Percentiles rank a stretch among this genome's conserved stretches.
phyloP scores from a whole-genome alignment of 2,888 invertebrate species.

The Pediacus dermestoides region DNA sequence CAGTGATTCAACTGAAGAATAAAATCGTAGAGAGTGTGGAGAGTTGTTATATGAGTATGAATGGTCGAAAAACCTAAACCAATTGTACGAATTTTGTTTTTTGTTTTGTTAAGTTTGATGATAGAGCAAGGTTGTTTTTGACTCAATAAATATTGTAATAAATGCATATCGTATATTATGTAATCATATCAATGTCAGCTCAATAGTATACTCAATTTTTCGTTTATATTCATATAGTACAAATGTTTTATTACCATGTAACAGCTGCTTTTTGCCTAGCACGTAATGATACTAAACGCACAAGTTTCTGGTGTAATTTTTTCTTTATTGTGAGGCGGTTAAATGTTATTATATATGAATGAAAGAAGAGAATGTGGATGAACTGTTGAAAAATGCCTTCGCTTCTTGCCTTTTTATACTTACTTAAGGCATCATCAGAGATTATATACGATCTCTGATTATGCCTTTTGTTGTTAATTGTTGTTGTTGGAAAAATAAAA shows the following conservation, averaged over 20 bases:
- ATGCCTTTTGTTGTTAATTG: too few relatives aligned
- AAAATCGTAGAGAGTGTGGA: constrained; percentile 34
- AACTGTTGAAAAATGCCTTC: constrained; percentile 19
- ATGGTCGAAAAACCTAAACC: constrained; percentile 28
- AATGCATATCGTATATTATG: constrained; percentile 1
- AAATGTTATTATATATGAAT: constrained; percentile 3
- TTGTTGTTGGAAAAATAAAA: too few relatives aligned
- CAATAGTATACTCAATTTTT: not conserved
- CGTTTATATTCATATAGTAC: constrained; percentile 6
- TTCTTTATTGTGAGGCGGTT: constrained; percentile 10
- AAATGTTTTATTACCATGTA: constrained; percentile 8
- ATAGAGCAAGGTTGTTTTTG: too few relatives aligned
- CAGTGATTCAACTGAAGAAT: constrained; percentile 35
- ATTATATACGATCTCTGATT: too few relatives aligned
- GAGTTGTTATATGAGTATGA: constrained; percentile 43
- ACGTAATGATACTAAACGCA: too few relatives aligned
- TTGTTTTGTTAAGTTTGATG: not conserved
- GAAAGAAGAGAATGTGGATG: constrained; percentile 6
- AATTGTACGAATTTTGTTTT: constrained; percentile 3
- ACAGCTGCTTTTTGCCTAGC: constrained; percentile 7
- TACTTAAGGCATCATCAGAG: too few relatives aligned
- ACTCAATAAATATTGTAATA: too few relatives aligned
- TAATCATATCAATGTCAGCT: not conserved
- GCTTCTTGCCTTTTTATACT: constrained; percentile 28
- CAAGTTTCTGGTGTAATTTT: constrained; percentile 7